These are phyloP conservation scores for Cheilosia impressa DNA, from an alignment of 2,888 invertebrate species.

Conservation along the genomic window DNA sequence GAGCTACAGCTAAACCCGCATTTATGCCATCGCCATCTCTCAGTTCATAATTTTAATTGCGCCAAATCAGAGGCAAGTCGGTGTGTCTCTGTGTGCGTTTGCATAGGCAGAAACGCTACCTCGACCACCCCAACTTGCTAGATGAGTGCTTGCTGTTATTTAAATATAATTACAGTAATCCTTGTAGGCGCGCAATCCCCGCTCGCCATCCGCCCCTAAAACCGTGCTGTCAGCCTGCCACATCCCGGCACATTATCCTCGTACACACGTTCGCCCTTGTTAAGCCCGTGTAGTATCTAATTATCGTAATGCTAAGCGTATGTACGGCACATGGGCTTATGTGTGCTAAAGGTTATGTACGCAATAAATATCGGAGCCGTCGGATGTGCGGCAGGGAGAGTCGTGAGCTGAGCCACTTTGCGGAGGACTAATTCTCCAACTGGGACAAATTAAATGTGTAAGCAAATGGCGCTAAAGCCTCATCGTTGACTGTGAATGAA, in stretches of 20 bases:
- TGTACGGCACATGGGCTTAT: slow-evolving; percentile 70
- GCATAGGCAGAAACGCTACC: not conserved
- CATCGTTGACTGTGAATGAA: slow-evolving; percentile 50
- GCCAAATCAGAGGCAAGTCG: slow-evolving; percentile 60
- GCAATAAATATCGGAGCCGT: slow-evolving; percentile 65
- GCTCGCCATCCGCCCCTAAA: slow-evolving; percentile 9
- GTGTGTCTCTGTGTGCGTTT: slow-evolving; percentile 7
- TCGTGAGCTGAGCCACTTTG: slow-evolving; percentile 39
- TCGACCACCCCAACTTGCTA: not conserved
- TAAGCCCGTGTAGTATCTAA: slow-evolving; percentile 72
- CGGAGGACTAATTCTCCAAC: slow-evolving; percentile 55
- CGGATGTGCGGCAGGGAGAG: slow-evolving; percentile 4
- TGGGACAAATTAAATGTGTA: slow-evolving; percentile 60
- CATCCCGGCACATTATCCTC: slow-evolving; percentile 44
- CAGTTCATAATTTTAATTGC: slow-evolving; percentile 72
- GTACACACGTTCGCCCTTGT: slow-evolving; percentile 61
- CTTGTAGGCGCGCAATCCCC: slow-evolving; percentile 27
- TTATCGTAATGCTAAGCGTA: slow-evolving; percentile 72
- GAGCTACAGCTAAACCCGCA: not conserved
- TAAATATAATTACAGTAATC: slow-evolving; percentile 73
- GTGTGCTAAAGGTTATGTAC: slow-evolving; percentile 69
- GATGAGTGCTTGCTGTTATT: slow-evolving; percentile 62
- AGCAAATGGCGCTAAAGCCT: slow-evolving; percentile 43
- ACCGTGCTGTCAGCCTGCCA: slow-evolving; percentile 1
- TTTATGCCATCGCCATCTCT: slow-evolving; percentile 40